Percentiles rank a stretch among this genome's conserved stretches.
phyloP scores from a whole-genome alignment of 1,140 invertebrate genomes.

The Drosophila tsacasi region DNA sequence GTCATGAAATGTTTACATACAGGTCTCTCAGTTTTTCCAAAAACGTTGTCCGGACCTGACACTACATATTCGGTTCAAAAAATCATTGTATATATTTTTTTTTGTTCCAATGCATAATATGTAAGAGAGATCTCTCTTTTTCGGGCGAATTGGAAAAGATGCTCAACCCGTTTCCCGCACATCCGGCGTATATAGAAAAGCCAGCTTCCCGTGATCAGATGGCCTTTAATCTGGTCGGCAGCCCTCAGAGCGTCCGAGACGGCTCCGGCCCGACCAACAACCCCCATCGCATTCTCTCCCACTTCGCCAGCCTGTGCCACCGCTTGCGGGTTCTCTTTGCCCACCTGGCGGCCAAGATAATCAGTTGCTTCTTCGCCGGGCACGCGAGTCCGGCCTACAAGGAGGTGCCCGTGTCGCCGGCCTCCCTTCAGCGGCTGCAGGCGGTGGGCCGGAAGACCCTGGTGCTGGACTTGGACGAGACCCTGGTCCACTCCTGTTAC shows the following conservation, averaged over 20 bases:
- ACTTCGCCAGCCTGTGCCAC: conserved; percentile 14
- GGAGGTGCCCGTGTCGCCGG: conserved; percentile 29
- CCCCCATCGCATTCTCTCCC: neutral
- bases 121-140: conserved; percentile 10
- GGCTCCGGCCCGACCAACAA: neutral
- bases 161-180: conserved; percentile 12
- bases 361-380: neutral
- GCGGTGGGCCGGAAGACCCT: conserved; percentile 39
- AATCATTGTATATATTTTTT: conserved; percentile 1
- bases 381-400: conserved; percentile 3
- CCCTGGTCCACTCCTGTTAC: conserved; percentile 69
- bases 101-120: neutral
- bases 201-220: neutral
- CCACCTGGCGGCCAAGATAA: conserved; percentile 3
- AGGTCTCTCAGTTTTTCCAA: neutral
- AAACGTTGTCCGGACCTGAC: neutral
- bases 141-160: conserved; percentile 1
- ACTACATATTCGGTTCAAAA: neutral
- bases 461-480: conserved; percentile 67
- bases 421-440: neutral
- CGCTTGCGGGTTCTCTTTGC: conserved; percentile 11
- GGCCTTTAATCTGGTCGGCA: neutral
- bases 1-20: neutral
- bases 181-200: conserved; percentile 11
- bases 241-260: neutral